Percentiles rank a stretch among this genome's conserved stretches.
phyloP scores from a whole-genome alignment of 2,888 invertebrate species.

The Yponomeuta sedellus region DNA sequence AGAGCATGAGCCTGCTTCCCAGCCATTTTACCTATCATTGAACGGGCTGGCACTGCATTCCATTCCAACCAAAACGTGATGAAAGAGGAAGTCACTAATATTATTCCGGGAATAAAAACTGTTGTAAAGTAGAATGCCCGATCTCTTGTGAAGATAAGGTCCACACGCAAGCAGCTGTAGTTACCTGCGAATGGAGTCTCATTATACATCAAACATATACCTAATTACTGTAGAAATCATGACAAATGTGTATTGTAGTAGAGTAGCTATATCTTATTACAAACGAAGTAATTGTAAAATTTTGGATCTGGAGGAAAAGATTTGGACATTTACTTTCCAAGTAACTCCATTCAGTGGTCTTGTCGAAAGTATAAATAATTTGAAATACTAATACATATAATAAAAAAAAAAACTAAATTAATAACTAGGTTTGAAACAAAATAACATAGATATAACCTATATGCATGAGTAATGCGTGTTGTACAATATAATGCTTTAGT shows the following conservation, averaged over 20 bases:
- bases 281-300: slow-evolving; percentile 20
- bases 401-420: not conserved
- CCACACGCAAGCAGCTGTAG: slow-evolving; percentile 92
- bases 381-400: slow-evolving; percentile 1
- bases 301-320: slow-evolving; percentile 8
- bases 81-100: slow-evolving; percentile 90
- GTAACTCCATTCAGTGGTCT: slow-evolving; percentile 61
- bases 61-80: slow-evolving; percentile 95
- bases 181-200: slow-evolving; percentile 81
- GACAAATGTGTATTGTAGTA: not conserved
- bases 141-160: slow-evolving; percentile 91
- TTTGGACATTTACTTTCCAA: slow-evolving; percentile 40
- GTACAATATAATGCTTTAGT: slow-evolving; percentile 39
- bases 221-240: not conserved
- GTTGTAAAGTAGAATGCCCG: slow-evolving; percentile 94
- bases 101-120: slow-evolving; percentile 93
- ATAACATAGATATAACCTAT: slow-evolving; percentile 36
- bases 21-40: slow-evolving; percentile 86
- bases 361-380: slow-evolving; percentile 32
- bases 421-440: not conserved
- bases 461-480: slow-evolving; percentile 75
- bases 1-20: slow-evolving; percentile 31
- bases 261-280: slow-evolving; percentile 28
- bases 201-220: slow-evolving; percentile 44
- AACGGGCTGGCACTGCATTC: slow-evolving; percentile 92